Percentiles rank a stretch among this genome's conserved stretches.
Evolutionary conservation across 2,888 invertebrate species (phyloP).

Genomic region (Callyntrura sp.): DNA sequence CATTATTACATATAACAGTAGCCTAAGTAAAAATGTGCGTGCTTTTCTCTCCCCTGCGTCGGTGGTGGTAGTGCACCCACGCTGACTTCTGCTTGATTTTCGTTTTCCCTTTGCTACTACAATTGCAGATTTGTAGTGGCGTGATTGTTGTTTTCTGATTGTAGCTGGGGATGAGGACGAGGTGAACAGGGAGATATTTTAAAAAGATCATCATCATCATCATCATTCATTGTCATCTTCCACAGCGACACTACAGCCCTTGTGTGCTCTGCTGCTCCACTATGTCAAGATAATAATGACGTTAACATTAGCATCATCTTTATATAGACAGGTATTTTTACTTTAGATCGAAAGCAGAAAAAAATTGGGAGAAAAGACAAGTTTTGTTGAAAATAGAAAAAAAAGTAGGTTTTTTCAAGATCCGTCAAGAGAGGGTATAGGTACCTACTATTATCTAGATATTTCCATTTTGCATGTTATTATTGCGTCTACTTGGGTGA

Average conservation of each 20-base stretch:
- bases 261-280: neutral
- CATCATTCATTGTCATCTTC: too few species aligned
- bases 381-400: neutral
- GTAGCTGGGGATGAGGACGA: neutral
- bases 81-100: slow-evolving; percentile 5
- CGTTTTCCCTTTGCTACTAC: neutral
- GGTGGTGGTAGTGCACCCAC: too few species aligned
- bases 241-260: neutral
- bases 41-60: too few species aligned
- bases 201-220: slow-evolving; percentile 6
- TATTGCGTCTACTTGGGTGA: too few species aligned
- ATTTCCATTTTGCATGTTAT: too few species aligned
- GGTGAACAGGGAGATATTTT: neutral
- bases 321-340: slow-evolving; percentile 37
- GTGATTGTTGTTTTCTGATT: slow-evolving; percentile 27
- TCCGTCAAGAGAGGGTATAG: too few species aligned
- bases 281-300: slow-evolving; percentile 38
- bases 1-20: slow-evolving; percentile 32
- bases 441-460: too few species aligned
- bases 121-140: too few species aligned
- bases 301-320: slow-evolving; percentile 23
- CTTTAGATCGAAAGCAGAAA: neutral
- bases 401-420: slow-evolving; percentile 33
- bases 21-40: slow-evolving; percentile 41
- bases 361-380: neutral